These are phyloP conservation scores for Ganaspis sp. DNA, from an alignment of 1,140 invertebrate genomes.

Conservation along the genomic window DNA sequence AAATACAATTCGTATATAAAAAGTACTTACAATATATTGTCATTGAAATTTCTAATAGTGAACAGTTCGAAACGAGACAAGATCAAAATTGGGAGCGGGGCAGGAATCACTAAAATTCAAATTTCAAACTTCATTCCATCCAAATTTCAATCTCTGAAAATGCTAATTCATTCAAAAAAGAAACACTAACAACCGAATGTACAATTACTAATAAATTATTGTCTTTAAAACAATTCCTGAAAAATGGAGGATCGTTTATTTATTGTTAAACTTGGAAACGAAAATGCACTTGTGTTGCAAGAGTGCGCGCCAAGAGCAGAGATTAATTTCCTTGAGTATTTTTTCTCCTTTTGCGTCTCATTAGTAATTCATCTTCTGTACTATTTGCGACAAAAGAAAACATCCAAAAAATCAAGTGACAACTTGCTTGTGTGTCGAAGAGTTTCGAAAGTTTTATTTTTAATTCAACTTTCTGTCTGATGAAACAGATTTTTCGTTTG, in stretches of 20 bases:
- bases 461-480: neutral
- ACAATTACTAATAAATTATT: too few species aligned
- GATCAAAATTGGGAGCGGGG: too few species aligned
- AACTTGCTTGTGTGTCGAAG: neutral
- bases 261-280: neutral
- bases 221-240: neutral
- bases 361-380: neutral
- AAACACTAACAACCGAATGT: too few species aligned
- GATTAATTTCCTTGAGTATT: neutral
- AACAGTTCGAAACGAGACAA: too few species aligned
- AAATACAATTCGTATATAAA: too few species aligned
- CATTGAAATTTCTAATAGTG: too few species aligned
- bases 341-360: neutral
- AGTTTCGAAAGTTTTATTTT: conserved; percentile 9
- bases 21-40: too few species aligned
- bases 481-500: neutral
- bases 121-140: too few species aligned
- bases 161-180: too few species aligned
- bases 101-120: too few species aligned
- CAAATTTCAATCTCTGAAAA: too few species aligned
- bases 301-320: neutral
- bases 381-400: neutral
- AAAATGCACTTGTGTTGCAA: neutral
- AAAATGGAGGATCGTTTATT: neutral
- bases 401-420: neutral